phyloP scores from a whole-genome alignment of 2,888 invertebrate genomes.

The Hetaerina titia region DNA sequence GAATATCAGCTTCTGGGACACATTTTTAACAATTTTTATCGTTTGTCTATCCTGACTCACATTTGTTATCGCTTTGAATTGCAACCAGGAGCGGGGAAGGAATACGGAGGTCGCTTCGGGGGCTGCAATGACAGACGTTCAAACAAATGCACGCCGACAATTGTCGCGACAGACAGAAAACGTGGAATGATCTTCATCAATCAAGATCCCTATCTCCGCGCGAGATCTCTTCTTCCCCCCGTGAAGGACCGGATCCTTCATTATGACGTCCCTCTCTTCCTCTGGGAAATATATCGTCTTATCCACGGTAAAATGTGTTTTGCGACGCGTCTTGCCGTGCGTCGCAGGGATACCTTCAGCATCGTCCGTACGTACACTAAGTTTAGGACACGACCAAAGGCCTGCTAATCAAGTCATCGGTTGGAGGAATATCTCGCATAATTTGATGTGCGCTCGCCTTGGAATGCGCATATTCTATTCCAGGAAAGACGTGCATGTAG shows the following conservation, averaged over 20 bases:
- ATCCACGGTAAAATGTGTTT: background rate
- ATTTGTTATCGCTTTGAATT: too few species aligned
- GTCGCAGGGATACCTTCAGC: conserved; percentile 20
- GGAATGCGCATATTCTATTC: background rate
- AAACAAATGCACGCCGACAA: conserved; percentile 45
- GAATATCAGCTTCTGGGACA: too few species aligned
- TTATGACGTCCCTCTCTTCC: background rate
- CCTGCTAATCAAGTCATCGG: conserved; percentile 49
- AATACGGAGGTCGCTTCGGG: background rate
- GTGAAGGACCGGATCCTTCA: conserved; percentile 35
- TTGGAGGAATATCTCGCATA: background rate
- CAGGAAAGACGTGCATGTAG: background rate
- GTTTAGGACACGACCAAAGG: background rate
- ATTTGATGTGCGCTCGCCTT: background rate
- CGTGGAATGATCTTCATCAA: conserved; percentile 41
- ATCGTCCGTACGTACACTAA: background rate
- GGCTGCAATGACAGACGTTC: background rate
- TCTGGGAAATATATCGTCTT: background rate
- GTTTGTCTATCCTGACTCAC: too few species aligned
- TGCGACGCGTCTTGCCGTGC: background rate
- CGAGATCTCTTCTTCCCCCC: background rate
- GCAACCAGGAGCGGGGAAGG: too few species aligned
- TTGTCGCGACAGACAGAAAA: background rate
- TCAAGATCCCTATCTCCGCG: conserved; percentile 4
- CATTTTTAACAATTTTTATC: too few species aligned